These are phyloP conservation scores for Halichoerus grypus DNA, from an alignment of 2,113 vertebrate species.

Conservation along the genomic window DNA sequence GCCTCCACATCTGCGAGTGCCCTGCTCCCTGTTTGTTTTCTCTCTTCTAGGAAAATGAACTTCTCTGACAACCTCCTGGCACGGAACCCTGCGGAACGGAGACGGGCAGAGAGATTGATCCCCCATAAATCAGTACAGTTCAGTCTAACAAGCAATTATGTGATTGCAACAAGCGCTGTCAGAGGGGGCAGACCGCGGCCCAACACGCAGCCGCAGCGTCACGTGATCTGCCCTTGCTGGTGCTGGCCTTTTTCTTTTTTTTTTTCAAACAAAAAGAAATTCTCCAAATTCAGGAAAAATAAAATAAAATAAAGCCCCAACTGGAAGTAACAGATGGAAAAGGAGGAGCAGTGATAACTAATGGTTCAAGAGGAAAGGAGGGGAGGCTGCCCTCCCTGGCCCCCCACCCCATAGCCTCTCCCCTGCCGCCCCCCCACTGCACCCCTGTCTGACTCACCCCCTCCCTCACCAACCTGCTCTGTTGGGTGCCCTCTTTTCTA, in stretches of 20 bases:
- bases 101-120: slow-evolving; percentile 40
- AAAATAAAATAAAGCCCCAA: slow-evolving; percentile 71
- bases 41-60: not conserved
- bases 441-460: fast-evolving
- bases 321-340: slow-evolving; percentile 76
- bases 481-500: not conserved
- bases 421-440: not conserved
- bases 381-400: not conserved
- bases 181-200: slow-evolving; percentile 71
- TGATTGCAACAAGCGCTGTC: slow-evolving; percentile 79
- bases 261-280: slow-evolving; percentile 86
- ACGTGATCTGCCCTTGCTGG: slow-evolving; percentile 71
- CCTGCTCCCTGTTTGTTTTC: not conserved
- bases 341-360: slow-evolving; percentile 41
- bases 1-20: not conserved
- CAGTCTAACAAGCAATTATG: slow-evolving; percentile 66
- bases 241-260: slow-evolving; percentile 73
- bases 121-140: slow-evolving; percentile 66
- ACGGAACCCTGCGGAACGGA: not conserved
- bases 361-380: slow-evolving; percentile 79
- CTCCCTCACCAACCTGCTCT: fast-evolving
- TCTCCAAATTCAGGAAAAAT: slow-evolving; percentile 81
- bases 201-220: slow-evolving; percentile 66
- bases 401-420: not conserved
- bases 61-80: slow-evolving; percentile 61